Evolutionary conservation across 1,140 invertebrate genomes (phyloP).

Genomic region (Hypothenemus hampei): DNA sequence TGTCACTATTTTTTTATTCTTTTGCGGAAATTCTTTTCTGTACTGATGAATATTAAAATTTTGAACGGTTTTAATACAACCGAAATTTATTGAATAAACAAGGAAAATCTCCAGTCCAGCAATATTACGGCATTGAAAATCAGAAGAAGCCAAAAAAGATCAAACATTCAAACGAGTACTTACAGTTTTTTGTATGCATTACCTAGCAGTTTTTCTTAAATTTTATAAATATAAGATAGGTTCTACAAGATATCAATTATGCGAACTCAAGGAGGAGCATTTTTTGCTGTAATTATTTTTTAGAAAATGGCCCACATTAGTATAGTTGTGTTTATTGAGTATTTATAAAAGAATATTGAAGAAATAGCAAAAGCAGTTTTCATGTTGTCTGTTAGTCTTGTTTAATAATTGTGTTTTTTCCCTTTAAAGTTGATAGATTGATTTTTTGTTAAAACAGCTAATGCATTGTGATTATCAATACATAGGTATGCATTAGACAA

Average conservation of each 20-base stretch:
- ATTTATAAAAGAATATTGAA: neutral
- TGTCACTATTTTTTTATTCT: slow-evolving; percentile 23
- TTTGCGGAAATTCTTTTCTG: slow-evolving; percentile 17
- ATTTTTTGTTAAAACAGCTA: neutral
- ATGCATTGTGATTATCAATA: too few species aligned
- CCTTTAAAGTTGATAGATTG: neutral
- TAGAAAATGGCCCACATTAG: too few species aligned
- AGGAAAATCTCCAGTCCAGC: neutral
- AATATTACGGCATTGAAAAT: too few species aligned
- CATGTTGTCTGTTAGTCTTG: neutral
- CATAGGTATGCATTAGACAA: neutral
- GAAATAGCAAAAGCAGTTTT: neutral
- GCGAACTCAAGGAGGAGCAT: too few species aligned
- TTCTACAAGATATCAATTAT: too few species aligned
- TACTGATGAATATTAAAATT: slow-evolving; percentile 9
- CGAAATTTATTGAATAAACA: slow-evolving; percentile 3
- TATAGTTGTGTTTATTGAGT: too few species aligned
- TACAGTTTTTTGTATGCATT: too few species aligned
- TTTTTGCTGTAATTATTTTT: too few species aligned
- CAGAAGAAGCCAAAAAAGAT: too few species aligned
- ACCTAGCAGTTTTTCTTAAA: too few species aligned
- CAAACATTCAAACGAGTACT: too few species aligned
- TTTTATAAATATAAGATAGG: too few species aligned
- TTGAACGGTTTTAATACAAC: slow-evolving; percentile 22
- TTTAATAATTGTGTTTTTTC: neutral